Conservation (phyloP, 92 coral and sea anemone species). For the Porites rus region DNA sequence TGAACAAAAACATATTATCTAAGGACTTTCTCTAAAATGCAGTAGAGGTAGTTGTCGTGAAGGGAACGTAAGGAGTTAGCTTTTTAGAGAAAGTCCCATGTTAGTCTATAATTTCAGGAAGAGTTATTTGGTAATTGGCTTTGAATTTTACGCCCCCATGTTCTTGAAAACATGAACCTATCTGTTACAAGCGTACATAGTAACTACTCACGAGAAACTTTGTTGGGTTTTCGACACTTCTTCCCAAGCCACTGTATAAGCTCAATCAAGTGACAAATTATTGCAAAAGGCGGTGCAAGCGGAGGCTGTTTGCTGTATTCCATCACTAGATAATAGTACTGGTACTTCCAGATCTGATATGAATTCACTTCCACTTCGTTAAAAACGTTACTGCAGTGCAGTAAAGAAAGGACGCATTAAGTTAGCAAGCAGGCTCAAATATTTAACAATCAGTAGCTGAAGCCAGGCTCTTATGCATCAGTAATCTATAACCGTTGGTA, state of each 20-base stretch:
- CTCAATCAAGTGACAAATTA: slow-evolving; percentile 53
- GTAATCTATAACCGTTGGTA: no score
- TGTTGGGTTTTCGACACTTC: slow-evolving; percentile 53
- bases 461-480: no score
- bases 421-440: neutral
- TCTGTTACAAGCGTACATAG: neutral
- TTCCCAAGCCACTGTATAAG: slow-evolving; percentile 45
- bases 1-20: no score
- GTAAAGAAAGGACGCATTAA: neutral
- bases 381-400: slow-evolving; percentile 55
- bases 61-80: no score
- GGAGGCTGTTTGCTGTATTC: slow-evolving; percentile 60
- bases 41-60: no score
- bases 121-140: no score
- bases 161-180: no score
- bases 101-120: no score
- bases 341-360: slow-evolving; percentile 68
- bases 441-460: no score
- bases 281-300: slow-evolving; percentile 56
- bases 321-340: slow-evolving; percentile 62
- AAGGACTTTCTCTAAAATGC: no score
- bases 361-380: slow-evolving; percentile 63
- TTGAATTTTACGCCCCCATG: no score
- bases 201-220: slow-evolving; percentile 45
- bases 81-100: no score